Base-by-base conservation (phyloP, 2,113 vertebrate genomes). In the Odontophorus gujanensis region DNA sequence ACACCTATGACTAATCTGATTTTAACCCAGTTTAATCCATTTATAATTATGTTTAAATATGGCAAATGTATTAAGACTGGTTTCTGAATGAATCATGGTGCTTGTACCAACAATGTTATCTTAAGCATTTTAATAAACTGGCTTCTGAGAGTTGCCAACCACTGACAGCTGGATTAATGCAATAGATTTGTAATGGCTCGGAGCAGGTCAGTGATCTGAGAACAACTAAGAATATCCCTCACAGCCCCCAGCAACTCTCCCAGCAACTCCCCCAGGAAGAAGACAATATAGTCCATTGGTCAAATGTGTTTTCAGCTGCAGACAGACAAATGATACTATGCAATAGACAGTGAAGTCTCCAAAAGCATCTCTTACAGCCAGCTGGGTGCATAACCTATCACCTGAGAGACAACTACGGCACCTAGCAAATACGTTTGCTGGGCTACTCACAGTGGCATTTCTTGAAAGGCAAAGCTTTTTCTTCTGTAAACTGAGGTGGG, bases 81-180 rank as follows among this genome's bases (percentile, higher is more conserved):
- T 83, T 94, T 90, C 62, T 92, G 59, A 90, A 82, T 61, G 45
- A 85, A 58, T 72, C 19, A 5, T 15, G n/a, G 71, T 32, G 32
- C 32, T 68, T 55, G 45, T 58, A 61, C 50, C 34, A 87, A 82
- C 76, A 81, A 76, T 88, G 26, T 24, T 83, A 71, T 47, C 59
- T 81, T 81, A 15, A 68, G 40, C 53, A 91, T 84, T 92, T 83
- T 76, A 95, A 81, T 82, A 80, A 87, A 73, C 57, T 90, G n/a
- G 7, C 55, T 86, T 94, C 61, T 40, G 43, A 78, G 67, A 68
- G 65, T 28, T 81, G 82, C 30, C 66, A 82, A 43, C 17, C 0
- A 1, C 38, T 79, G 81, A 82, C 43, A 77, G 66, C 69, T 51
- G 42, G 67, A 81, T 82, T 72, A 93, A 92, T 36, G 63, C 66